phyloP scores from a whole-genome alignment of 1,140 invertebrate species.

The Drosophila pandora region DNA sequence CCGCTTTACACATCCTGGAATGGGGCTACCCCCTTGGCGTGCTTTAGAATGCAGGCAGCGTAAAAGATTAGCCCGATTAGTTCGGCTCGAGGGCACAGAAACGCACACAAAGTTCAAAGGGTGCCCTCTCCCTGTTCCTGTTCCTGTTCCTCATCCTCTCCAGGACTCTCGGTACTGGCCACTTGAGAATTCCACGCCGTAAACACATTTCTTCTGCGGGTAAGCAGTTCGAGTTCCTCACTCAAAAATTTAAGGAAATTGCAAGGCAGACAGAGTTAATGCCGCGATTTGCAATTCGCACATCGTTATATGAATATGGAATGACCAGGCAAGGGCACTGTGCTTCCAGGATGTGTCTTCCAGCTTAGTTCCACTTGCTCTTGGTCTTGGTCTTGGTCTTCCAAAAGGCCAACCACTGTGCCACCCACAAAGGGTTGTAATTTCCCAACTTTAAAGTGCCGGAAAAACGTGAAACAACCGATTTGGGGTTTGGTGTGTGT shows the following conservation, averaged over 20 bases:
- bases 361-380: too few species aligned
- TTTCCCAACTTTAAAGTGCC: neutral
- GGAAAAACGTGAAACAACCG: neutral
- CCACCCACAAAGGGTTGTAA: too few species aligned
- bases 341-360: neutral
- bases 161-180: constrained; percentile 12
- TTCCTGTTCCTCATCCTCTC: too few species aligned
- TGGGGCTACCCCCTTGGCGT: constrained; percentile 9
- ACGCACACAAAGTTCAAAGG: constrained; percentile 67
- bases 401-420: neutral
- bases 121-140: too few species aligned
- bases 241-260: neutral
- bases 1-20: too few species aligned
- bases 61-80: constrained; percentile 82
- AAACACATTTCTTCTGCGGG: neutral
- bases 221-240: neutral
- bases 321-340: constrained; percentile 15
- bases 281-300: constrained; percentile 70
- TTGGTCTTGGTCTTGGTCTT: too few species aligned
- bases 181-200: constrained; percentile 54
- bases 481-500: neutral
- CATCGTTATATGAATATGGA: constrained; percentile 75
- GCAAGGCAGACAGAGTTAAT: constrained; percentile 31
- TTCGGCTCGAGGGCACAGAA: constrained; percentile 68
- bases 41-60: constrained; percentile 79